Conservation (phyloP, 2,888 invertebrate genomes). For the Erebia ligea region DNA sequence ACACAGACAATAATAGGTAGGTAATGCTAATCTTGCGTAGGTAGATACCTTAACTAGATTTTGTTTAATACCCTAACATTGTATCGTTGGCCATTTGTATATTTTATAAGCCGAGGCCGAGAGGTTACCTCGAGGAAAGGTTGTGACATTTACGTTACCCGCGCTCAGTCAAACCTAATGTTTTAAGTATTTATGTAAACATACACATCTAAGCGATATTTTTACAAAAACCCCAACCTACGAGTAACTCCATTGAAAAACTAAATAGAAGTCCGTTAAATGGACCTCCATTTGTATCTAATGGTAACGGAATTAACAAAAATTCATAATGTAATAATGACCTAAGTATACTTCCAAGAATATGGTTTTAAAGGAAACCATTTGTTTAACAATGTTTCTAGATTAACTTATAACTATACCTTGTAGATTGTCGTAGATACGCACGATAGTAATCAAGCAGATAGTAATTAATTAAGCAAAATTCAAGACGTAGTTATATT, state of each 20-base stretch:
- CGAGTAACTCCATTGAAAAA: too few relatives aligned
- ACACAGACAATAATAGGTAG: too few relatives aligned
- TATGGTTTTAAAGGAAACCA: conserved; percentile 14
- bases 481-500: not conserved
- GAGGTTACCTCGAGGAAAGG: conserved; percentile 27
- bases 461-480: not conserved
- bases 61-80: not conserved
- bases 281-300: not conserved
- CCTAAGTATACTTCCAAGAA: not conserved
- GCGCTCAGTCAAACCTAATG: conserved; percentile 11
- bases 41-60: not conserved
- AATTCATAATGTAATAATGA: not conserved
- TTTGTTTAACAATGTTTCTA: not conserved
- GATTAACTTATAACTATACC: not conserved
- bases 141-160: conserved; percentile 19
- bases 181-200: not conserved
- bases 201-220: too few relatives aligned
- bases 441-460: conserved; percentile 5
- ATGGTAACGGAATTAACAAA: not conserved
- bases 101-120: conserved; percentile 23
- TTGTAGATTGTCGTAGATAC: conserved; percentile 13
- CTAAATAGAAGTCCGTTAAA: too few relatives aligned
- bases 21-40: too few relatives aligned
- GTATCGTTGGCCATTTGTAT: not conserved
- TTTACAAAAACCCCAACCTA: too few relatives aligned